Evolutionary conservation across 2,113 vertebrate species (phyloP), one percentile per base, ranked within the genome.

Genomic region (Zosterops borbonicus): DNA sequence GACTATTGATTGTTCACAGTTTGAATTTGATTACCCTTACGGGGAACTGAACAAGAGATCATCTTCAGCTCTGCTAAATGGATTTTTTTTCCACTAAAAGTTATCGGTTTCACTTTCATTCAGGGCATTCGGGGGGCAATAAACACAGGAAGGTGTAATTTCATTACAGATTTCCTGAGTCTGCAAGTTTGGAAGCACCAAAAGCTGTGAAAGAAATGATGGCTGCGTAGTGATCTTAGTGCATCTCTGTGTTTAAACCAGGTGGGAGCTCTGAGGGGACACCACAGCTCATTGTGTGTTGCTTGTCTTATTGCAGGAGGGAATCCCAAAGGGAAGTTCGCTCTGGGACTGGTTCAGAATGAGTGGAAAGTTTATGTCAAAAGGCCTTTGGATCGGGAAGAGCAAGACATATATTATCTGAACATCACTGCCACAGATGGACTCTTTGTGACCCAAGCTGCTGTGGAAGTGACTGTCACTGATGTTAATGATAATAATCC

Each of bases 291-390:
- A 8, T 69, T 47, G 22, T 5, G 0, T 83, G 23, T 95, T 84
- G 8, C 41, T 95, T 78, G 39, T 86, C 41, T 94, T 41, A 1
- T 70, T 89, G 41, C 93, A 98, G 99, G 99, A 95, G 99, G 99
- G 55, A 99, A 99, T 94, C 97, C 98, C 69, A 98, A 98, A 81
- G 99, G 99, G 39, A 98, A 98, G 75, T 99, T 99, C 6, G 99
- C 99, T 1, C 98, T 99, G 80, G 99, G 99, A 33, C 96, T 99
- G 91, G 99, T 99, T 86, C 99, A 99, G 94, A 99, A 97, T 22
- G 99, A 99, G 86, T 99, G 99, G 99, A 99, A 99, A 81, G 99
- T 99, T 95, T 99, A 99, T 28, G 99, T 99, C 74, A 99, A 99
- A 96, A 98, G 98, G 44, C 98, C 98, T 5, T 96, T 99, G 60